Conservation (phyloP, 23 tunicate genomes). For the Corella eumyota region DNA sequence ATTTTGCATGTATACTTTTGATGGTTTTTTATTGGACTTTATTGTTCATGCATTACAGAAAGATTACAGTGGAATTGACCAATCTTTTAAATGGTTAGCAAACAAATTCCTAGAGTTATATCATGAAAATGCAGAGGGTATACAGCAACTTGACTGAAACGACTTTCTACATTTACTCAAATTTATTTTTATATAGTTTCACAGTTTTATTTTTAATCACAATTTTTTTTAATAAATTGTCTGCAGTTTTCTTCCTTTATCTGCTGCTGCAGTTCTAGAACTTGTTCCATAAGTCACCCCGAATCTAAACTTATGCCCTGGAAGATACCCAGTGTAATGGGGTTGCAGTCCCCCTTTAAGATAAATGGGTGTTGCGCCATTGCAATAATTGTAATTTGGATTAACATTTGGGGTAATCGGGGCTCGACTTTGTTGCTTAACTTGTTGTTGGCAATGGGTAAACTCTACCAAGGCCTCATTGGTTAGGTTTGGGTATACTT, state of each 20-base stretch:
- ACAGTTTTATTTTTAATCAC: too few relatives aligned
- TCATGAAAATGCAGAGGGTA: constrained; percentile 29
- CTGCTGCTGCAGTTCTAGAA: too few relatives aligned
- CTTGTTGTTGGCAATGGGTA: constrained; percentile 21
- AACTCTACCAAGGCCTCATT: constrained; percentile 59
- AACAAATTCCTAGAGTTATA: constrained; percentile 17
- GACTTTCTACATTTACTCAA: too few relatives aligned
- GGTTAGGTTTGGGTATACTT: constrained; percentile 65
- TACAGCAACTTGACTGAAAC: constrained; percentile 61
- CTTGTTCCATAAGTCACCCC: constrained; percentile 86
- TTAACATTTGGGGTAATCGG: constrained; percentile 2
- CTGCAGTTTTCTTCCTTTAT: too few relatives aligned
- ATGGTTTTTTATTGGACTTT: neutral
- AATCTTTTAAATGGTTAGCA: constrained; percentile 38
- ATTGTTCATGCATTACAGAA: constrained; percentile 20
- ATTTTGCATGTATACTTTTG: neutral
- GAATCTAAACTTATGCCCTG: constrained; percentile 82
- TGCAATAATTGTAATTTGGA: neutral
- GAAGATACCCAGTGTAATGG: constrained; percentile 87
- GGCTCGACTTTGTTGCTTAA: constrained; percentile 4
- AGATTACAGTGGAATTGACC: constrained; percentile 57
- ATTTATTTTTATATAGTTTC: too few relatives aligned
- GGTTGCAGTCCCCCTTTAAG: constrained; percentile 66
- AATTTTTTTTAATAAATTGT: too few relatives aligned
- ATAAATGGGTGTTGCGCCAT: constrained; percentile 33